These are phyloP conservation scores for Neofelis nebulosa DNA, from an alignment of 2,113 vertebrate species.

Conservation along the genomic window DNA sequence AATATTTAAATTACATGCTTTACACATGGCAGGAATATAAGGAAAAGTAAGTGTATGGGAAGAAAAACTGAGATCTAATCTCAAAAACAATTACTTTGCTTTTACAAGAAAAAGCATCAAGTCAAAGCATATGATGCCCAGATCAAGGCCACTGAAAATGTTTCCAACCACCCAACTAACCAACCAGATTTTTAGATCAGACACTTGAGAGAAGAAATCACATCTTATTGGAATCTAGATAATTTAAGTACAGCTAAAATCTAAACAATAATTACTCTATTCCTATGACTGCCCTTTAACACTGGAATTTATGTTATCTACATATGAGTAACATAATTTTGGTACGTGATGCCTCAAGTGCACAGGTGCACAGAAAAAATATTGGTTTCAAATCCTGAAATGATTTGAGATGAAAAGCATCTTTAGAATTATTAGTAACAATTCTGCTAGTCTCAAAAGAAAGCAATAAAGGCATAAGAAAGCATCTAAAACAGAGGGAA, in stretches of 20 bases:
- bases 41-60: neutral
- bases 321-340: conserved; percentile 31
- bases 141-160: neutral
- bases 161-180: neutral
- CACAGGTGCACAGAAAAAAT: neutral
- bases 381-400: conserved; percentile 8
- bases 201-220: neutral
- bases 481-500: neutral
- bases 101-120: conserved; percentile 8
- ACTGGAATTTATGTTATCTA: neutral
- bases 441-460: neutral
- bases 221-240: neutral
- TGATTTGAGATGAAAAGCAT: neutral
- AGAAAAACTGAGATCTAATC: conserved; percentile 41
- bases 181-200: neutral
- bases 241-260: conserved; percentile 20
- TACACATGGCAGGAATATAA: neutral
- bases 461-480: neutral
- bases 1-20: neutral
- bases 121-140: neutral
- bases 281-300: neutral
- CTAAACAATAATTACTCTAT: neutral
- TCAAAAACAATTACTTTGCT: neutral
- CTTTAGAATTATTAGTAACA: neutral
- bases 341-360: neutral